Evolutionary conservation across 1,140 invertebrate species (phyloP), one percentile per base, ranked within the genome.

Genomic region (Bilobella aurantiaca): DNA sequence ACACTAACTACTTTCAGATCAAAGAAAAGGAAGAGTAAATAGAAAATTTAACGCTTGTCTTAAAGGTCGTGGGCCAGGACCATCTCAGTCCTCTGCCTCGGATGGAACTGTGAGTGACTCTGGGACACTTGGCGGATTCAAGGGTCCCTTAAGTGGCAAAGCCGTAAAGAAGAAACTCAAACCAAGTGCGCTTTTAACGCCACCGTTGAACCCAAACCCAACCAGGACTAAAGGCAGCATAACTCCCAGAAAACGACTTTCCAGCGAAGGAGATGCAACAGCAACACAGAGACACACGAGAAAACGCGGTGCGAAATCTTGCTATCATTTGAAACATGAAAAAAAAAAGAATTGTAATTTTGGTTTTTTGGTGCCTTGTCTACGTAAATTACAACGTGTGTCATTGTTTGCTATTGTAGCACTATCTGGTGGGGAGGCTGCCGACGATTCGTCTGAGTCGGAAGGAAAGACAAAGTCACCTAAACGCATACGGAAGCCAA

Each of bases 401-500:
- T 64, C 25, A 27, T 3, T 3, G 21, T n/a, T 31, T 25, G 58
- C 21, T 12, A 28, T 61, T 60, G 34, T 59, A 31, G 14, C 63
- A 2, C 42, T 23, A 32, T 58, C 63, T n/a, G 66, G 47, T 25
- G 63, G 61, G 27, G 70, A 58, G n/a, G 67, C 64, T 31, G 66
- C 63, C 27, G 47, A 16, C 0, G 70, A 66, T 18, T 62, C 65
- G 27, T 64, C 58, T 16, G 69, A 71, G 3, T 60, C 53, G 2
- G 69, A 65, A 32, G 69, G 59, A 21, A 70, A 67, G 27, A 27
- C 60, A 16, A 27, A 49, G 27, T 1, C 29, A 28, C 49, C 56
- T 16, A 64, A 65, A 42, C 8, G 3, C 3, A 21, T 14, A 21
- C n/a, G 47, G 8, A 37, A 28, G 12, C 23, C 46, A 56, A 69